Evolutionary conservation across 2,797 vertebrate genomes (phyloP).

Genomic region (Protosalanx chinensis): DNA sequence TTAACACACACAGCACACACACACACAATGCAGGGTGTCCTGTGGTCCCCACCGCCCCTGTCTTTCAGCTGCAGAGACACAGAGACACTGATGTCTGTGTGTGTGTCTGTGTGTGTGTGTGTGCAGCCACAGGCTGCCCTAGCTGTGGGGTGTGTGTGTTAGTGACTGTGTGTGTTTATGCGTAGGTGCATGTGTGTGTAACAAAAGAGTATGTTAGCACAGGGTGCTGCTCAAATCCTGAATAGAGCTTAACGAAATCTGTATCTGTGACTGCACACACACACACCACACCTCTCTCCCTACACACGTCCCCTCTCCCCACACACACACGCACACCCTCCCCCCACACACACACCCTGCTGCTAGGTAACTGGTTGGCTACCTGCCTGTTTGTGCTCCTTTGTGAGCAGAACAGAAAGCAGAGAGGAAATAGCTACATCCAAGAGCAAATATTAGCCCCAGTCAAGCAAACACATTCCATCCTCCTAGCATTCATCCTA

Average conservation of each 20-base stretch:
- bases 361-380: slow-evolving; percentile 70
- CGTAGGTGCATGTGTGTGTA: slow-evolving; percentile 26
- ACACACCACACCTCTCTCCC: slow-evolving; percentile 31
- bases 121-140: too few species aligned
- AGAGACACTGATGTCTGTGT: too few species aligned
- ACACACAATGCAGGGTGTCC: too few species aligned
- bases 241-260: background rate
- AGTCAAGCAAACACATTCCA: slow-evolving; percentile 75
- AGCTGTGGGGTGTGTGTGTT: background rate
- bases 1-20: too few species aligned
- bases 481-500: slow-evolving; percentile 51
- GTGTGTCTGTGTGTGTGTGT: too few species aligned
- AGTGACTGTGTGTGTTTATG: background rate
- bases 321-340: slow-evolving; percentile 4
- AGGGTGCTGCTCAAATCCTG: too few species aligned
- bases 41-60: too few species aligned
- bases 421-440: slow-evolving; percentile 67
- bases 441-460: slow-evolving; percentile 75
- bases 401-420: slow-evolving; percentile 66
- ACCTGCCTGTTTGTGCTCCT: slow-evolving; percentile 69
- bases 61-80: too few species aligned
- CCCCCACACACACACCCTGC: slow-evolving; percentile 35
- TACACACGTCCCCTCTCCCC: too few species aligned
- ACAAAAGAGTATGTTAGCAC: background rate
- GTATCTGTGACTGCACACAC: background rate